These are phyloP conservation scores for Orussus abietinus DNA, from an alignment of 1,140 invertebrate species.

Conservation along the genomic window DNA sequence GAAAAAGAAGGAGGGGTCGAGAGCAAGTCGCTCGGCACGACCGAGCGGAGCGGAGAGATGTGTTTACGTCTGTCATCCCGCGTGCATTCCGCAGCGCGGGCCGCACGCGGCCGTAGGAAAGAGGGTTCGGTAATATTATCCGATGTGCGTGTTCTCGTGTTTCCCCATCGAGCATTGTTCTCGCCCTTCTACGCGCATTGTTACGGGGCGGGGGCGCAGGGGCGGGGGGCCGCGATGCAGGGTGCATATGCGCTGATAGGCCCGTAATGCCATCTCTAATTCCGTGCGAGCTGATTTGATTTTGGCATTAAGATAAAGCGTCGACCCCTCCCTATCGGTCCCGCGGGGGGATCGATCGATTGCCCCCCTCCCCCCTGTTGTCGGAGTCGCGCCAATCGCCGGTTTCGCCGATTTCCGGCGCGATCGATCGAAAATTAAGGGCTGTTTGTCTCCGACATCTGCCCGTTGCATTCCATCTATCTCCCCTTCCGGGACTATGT, in stretches of 20 bases:
- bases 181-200: constrained; percentile 45
- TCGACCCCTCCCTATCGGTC: constrained; percentile 9
- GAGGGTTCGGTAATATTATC: constrained; percentile 46
- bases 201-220: constrained; percentile 34
- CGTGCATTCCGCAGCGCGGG: constrained; percentile 22
- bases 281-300: constrained; percentile 53
- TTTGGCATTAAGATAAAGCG: constrained; percentile 53
- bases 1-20: constrained; percentile 5
- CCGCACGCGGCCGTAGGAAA: constrained; percentile 26
- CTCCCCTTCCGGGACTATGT: too few species aligned
- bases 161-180: constrained; percentile 47
- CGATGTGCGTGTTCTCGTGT: constrained; percentile 44
- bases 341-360: background rate
- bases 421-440: too few species aligned
- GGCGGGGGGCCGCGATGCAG: too few species aligned
- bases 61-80: constrained; percentile 7
- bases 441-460: too few species aligned
- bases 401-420: too few species aligned
- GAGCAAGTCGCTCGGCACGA: background rate
- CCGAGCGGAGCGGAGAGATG: background rate
- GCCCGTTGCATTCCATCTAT: too few species aligned
- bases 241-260: constrained; percentile 51
- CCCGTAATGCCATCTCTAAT: constrained; percentile 52
- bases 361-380: constrained; percentile 1
- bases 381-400: constrained; percentile 13